phyloP scores from a whole-genome alignment of 2,113 vertebrate species.

The Pelobates fuscus region DNA sequence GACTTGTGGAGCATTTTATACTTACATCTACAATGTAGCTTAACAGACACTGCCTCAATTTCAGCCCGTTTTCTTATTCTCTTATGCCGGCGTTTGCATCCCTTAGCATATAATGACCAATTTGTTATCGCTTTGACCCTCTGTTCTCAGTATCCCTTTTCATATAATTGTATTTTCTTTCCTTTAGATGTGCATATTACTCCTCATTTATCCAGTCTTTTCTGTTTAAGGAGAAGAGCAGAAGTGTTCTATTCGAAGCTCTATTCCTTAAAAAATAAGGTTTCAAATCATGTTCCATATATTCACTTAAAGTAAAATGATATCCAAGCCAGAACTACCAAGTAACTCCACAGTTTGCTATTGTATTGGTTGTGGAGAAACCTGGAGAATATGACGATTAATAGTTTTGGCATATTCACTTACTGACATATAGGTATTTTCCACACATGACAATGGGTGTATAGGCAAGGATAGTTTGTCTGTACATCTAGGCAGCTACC shows the following conservation, averaged over 20 bases:
- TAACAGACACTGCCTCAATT: slow-evolving; percentile 56
- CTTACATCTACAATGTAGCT: slow-evolving; percentile 71
- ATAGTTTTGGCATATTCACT: too few species aligned
- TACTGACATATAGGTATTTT: too few species aligned
- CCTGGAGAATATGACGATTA: too few species aligned
- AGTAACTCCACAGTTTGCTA: too few species aligned
- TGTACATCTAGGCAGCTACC: too few species aligned
- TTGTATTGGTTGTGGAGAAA: too few species aligned
- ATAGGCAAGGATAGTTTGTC: too few species aligned
- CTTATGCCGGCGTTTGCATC: slow-evolving; percentile 63
- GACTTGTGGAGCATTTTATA: slow-evolving; percentile 82
- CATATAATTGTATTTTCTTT: slow-evolving; percentile 53
- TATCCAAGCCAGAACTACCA: too few species aligned
- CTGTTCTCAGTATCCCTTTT: slow-evolving; percentile 53
- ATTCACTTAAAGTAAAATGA: neutral
- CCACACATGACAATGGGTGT: too few species aligned
- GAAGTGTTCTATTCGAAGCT: slow-evolving; percentile 19
- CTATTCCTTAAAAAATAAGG: neutral
- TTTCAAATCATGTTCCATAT: neutral
- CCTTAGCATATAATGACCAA: slow-evolving; percentile 66
- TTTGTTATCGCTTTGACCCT: slow-evolving; percentile 58
- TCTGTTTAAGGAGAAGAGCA: neutral
- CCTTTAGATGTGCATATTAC: slow-evolving; percentile 48
- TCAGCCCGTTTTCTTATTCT: slow-evolving; percentile 44
- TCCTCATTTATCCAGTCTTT: slow-evolving; percentile 49